Evolutionary conservation across 2,888 invertebrate species (phyloP).

Genomic region (Drosophila koepferae): DNA sequence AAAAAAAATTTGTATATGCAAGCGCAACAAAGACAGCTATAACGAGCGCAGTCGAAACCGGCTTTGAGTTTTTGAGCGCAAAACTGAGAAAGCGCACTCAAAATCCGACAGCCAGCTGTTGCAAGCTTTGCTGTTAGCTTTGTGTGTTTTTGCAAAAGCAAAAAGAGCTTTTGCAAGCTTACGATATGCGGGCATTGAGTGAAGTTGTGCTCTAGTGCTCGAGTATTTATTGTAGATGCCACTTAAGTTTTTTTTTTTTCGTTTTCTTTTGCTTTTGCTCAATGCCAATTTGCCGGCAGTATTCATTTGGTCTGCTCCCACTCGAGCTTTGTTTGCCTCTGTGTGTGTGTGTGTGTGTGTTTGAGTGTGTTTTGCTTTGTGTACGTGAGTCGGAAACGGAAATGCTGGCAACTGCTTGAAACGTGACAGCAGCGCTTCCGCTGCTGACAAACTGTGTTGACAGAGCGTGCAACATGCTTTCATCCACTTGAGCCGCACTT

Average conservation of each 20-base stretch:
- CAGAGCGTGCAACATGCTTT: constrained; percentile 46
- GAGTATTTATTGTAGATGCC: constrained; percentile 5
- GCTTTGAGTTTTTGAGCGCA: constrained; percentile 45
- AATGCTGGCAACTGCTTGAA: constrained; percentile 55
- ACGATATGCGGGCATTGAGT: constrained; percentile 45
- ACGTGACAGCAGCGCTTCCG: constrained; percentile 48
- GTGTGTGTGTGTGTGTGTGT: constrained; percentile 16
- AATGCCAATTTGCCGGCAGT: constrained; percentile 63
- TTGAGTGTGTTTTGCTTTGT: constrained; percentile 5
- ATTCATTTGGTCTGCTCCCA: constrained; percentile 13
- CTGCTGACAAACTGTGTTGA: constrained; percentile 46
- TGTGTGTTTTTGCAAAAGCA: constrained; percentile 36
- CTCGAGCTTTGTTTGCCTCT: constrained; percentile 8
- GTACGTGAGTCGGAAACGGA: constrained; percentile 67
- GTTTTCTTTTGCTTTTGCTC: constrained; percentile 34
- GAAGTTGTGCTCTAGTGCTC: constrained; percentile 22
- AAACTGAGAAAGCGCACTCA: constrained; percentile 22
- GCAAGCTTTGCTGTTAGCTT: constrained; percentile 50
- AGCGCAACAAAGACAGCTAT: constrained; percentile 10
- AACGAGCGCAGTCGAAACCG: constrained; percentile 34
- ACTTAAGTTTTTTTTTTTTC: not conserved
- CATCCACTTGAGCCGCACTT: constrained; percentile 24
- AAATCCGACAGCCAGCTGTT: constrained; percentile 38
- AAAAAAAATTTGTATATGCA: constrained; percentile 47
- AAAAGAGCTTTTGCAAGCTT: constrained; percentile 40